Conservation (phyloP, 1,140 invertebrate species). For the Lepidurus apus region DNA sequence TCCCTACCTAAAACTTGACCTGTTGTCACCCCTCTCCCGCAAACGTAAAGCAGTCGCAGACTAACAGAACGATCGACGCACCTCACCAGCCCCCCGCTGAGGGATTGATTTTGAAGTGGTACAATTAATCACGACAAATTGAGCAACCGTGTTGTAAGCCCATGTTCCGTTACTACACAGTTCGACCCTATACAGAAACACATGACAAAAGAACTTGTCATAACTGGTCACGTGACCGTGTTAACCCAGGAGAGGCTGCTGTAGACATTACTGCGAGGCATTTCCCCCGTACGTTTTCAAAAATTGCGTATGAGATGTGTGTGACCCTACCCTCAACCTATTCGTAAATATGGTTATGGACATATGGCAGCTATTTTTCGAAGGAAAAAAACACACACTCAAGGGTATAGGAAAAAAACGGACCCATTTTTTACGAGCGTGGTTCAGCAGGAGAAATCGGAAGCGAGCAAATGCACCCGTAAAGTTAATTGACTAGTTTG, state of each 20-base stretch:
- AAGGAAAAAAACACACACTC: not conserved
- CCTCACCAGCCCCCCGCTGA: not conserved
- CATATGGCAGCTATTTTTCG: not conserved
- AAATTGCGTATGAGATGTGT: not conserved
- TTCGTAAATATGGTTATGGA: not conserved
- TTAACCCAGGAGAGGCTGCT: not conserved
- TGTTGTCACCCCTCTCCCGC: not conserved
- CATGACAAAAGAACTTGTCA: constrained; percentile 6
- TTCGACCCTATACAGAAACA: not conserved
- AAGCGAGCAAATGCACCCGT: too few species aligned
- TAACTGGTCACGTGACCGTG: constrained; percentile 1
- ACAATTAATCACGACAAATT: constrained; percentile 12
- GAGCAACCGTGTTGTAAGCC: not conserved
- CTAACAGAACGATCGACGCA: not conserved
- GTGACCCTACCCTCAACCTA: not conserved
- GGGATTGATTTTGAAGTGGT: constrained; percentile 9
- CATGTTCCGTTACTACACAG: not conserved
- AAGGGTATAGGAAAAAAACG: not conserved
- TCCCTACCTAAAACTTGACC: constrained; percentile 6
- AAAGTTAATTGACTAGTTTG: too few species aligned
- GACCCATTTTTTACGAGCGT: too few species aligned
- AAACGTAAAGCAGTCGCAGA: not conserved
- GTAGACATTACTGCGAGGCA: constrained; percentile 2
- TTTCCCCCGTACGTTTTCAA: not conserved
- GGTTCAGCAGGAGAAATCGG: too few species aligned